phyloP scores from a whole-genome alignment of 1,140 invertebrate species.

The Sitobion miscanthi region DNA sequence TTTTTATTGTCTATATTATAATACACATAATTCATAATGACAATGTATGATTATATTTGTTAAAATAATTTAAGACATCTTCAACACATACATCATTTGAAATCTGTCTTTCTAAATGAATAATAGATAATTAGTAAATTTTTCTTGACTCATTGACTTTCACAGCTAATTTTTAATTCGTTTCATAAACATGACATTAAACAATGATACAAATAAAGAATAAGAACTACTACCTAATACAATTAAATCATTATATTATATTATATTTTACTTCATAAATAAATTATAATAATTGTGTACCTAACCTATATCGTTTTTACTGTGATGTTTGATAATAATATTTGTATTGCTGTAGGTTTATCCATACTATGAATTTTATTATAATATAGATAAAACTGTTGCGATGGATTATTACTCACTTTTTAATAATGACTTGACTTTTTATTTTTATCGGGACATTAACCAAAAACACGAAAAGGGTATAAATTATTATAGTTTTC shows the following conservation, averaged over 20 bases:
- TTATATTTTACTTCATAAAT: not conserved
- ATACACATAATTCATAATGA: too few species aligned
- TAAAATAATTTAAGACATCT: too few species aligned
- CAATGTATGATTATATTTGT: too few species aligned
- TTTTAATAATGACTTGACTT: not conserved
- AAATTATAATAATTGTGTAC: not conserved
- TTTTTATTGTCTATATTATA: not conserved
- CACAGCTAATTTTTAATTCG: too few species aligned
- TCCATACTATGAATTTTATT: not conserved
- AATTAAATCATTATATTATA: not conserved
- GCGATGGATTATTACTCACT: not conserved
- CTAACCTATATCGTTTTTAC: not conserved
- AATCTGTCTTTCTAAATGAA: too few species aligned
- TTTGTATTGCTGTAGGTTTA: not conserved
- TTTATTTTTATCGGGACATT: not conserved
- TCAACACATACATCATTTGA: too few species aligned
- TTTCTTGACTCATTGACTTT: too few species aligned
- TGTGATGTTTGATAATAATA: not conserved
- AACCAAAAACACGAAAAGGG: not conserved
- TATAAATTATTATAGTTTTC: not conserved
- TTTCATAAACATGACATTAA: too few species aligned
- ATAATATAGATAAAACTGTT: not conserved
- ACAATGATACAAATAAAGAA: not conserved
- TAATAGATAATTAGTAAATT: too few species aligned
- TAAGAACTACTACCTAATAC: not conserved